Conservation (phyloP, 1,140 invertebrate species). For the Dendrolimus punctatus region DNA sequence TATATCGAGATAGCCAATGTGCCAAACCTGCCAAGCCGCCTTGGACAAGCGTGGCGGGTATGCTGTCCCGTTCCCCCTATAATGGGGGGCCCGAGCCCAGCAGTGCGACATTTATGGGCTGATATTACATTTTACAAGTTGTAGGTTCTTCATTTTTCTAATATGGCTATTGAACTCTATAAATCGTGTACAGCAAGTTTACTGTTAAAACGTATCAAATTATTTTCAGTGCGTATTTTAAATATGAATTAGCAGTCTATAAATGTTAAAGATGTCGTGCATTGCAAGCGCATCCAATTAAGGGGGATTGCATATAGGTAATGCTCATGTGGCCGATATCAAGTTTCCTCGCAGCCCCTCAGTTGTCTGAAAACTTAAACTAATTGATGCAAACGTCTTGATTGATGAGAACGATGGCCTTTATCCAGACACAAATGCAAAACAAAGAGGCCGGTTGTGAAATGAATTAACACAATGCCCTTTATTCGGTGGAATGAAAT, state of each 20-base stretch:
- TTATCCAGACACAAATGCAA: constrained; percentile 19
- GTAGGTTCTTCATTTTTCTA: no score
- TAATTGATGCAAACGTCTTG: constrained; percentile 58
- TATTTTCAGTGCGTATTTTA: no score
- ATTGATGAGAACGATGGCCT: constrained; percentile 53
- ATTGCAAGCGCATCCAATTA: constrained; percentile 25
- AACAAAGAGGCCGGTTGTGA: constrained; percentile 17
- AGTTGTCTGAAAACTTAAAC: constrained; percentile 37
- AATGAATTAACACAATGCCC: constrained; percentile 25
- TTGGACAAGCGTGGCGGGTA: no score
- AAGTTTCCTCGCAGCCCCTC: constrained; percentile 32
- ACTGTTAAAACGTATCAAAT: no score
- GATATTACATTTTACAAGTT: no score
- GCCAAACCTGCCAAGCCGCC: no score
- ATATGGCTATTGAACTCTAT: no score
- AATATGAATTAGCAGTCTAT: constrained; percentile 3
- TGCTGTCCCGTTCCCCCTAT: no score
- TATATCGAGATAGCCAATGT: no score
- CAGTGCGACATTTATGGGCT: no score
- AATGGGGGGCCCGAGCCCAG: no score
- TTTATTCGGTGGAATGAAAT: constrained; percentile 25
- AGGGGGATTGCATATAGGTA: constrained; percentile 23
- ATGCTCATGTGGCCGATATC: constrained; percentile 28
- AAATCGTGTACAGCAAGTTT: no score
- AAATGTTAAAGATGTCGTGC: constrained; percentile 18